A percentile compares a stretch with the other conserved stretches of the same genome.
Evolutionary conservation across 1,140 invertebrate species (phyloP).

Genomic region (Cyclargus thomasi): DNA sequence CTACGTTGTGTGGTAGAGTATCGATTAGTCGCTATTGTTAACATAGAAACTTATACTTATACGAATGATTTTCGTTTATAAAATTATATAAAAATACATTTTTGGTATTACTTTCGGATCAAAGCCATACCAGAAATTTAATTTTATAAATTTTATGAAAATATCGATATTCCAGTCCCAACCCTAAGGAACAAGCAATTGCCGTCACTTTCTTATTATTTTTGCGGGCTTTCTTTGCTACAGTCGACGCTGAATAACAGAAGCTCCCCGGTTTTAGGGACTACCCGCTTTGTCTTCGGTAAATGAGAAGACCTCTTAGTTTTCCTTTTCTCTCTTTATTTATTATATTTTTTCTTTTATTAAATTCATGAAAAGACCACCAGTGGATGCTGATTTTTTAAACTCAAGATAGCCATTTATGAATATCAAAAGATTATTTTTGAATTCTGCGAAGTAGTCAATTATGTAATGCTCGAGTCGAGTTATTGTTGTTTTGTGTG

Average conservation of each 20-base stretch:
- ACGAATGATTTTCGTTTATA: too few relatives aligned
- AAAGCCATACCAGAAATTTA: too few relatives aligned
- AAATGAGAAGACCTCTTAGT: slow-evolving; percentile 60
- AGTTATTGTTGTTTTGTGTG: not conserved
- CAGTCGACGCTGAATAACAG: slow-evolving; percentile 55
- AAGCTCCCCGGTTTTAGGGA: slow-evolving; percentile 66
- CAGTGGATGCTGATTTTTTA: slow-evolving; percentile 31
- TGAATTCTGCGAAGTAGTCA: not conserved
- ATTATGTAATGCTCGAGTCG: not conserved
- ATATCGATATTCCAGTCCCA: slow-evolving; percentile 12
- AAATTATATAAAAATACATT: too few relatives aligned
- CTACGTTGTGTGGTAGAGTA: too few relatives aligned
- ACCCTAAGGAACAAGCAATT: slow-evolving; percentile 42
- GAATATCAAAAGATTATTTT: not conserved
- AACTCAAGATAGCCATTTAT: slow-evolving; percentile 1
- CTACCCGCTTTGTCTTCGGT: slow-evolving; percentile 59
- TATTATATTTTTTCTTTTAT: slow-evolving; percentile 58
- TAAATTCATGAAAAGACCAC: slow-evolving; percentile 56
- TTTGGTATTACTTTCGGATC: too few relatives aligned
- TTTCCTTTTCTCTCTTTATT: slow-evolving; percentile 64
- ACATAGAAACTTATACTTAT: too few relatives aligned
- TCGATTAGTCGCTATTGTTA: too few relatives aligned
- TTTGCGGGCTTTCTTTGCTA: slow-evolving; percentile 64
- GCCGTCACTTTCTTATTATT: slow-evolving; percentile 71
- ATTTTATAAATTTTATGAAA: too few relatives aligned